Percentiles rank a stretch among this genome's conserved stretches.
These are phyloP conservation scores for Macropus fuliginosus DNA, from an alignment of 2,797 vertebrate species.

Conservation along the genomic window DNA sequence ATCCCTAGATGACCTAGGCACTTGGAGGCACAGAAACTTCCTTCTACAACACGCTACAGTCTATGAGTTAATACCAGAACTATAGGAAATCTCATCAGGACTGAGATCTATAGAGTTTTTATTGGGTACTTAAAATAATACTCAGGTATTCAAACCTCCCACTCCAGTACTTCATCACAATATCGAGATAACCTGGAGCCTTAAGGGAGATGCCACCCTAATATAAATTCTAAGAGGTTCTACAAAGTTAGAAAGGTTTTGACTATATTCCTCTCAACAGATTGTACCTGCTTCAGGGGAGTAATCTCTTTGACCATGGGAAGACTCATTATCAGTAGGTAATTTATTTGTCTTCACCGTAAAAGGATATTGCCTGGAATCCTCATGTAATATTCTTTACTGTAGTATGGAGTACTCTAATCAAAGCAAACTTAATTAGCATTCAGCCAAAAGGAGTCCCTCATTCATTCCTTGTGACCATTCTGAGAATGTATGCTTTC, in stretches of 20 bases:
- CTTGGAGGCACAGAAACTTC: background rate
- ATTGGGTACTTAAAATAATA: background rate
- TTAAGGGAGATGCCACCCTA: background rate
- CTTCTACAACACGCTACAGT: background rate
- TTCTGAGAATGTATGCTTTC: background rate
- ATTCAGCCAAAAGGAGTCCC: background rate
- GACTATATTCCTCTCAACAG: background rate
- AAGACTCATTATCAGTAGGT: background rate
- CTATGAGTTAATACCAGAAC: background rate
- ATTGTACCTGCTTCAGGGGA: background rate
- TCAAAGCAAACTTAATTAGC: background rate
- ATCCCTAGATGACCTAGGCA: background rate
- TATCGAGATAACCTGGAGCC: background rate
- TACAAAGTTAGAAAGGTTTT: background rate
- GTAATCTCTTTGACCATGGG: background rate
- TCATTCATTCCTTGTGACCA: background rate
- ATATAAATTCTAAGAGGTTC: background rate
- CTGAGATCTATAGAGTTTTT: background rate
- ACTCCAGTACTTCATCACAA: background rate
- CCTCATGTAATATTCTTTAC: background rate
- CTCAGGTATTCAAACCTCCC: background rate
- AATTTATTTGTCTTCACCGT: background rate
- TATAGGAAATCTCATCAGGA: background rate
- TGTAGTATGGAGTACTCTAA: background rate
- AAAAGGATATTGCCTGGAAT: background rate